phyloP scores from a whole-genome alignment of 2,888 invertebrate genomes.

The Cylindroiulus punctatus region DNA sequence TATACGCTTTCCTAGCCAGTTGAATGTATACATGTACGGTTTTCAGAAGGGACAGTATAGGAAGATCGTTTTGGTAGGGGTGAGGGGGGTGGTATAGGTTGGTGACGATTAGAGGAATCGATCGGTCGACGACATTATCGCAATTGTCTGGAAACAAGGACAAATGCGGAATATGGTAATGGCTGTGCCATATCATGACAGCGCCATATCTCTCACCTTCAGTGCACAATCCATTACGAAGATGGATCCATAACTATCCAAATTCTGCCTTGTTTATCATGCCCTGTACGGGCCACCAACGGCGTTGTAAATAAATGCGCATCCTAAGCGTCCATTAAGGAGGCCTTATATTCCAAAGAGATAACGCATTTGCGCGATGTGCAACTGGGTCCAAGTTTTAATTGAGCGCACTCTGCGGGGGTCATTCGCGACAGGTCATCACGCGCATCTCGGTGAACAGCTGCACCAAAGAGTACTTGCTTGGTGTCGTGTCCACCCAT shows the following conservation, averaged over 20 bases:
- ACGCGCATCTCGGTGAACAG: not conserved
- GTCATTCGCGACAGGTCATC: conserved; percentile 8
- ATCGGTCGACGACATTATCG: not conserved
- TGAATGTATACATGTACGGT: no score
- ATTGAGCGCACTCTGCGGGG: not conserved
- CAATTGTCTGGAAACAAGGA: not conserved
- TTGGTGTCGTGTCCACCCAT: not conserved
- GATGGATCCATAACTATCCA: conserved; percentile 41
- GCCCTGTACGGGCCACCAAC: not conserved
- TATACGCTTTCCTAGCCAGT: no score
- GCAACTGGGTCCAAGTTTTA: not conserved
- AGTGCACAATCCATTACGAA: conserved; percentile 24
- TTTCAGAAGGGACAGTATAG: not conserved
- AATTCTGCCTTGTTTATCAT: conserved; percentile 32
- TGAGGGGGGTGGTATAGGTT: not conserved
- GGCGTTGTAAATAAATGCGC: conserved; percentile 24
- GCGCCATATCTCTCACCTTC: conserved; percentile 37
- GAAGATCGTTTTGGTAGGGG: not conserved
- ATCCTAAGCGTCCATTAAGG: not conserved
- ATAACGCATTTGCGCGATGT: not conserved
- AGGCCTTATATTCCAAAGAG: not conserved
- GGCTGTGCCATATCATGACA: conserved; percentile 24
- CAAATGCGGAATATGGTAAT: conserved; percentile 28
- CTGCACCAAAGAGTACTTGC: not conserved
- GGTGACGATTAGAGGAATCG: conserved; percentile 25